Conservation (phyloP, 1,140 invertebrate species). For the Phenacoccus solenopsis region DNA sequence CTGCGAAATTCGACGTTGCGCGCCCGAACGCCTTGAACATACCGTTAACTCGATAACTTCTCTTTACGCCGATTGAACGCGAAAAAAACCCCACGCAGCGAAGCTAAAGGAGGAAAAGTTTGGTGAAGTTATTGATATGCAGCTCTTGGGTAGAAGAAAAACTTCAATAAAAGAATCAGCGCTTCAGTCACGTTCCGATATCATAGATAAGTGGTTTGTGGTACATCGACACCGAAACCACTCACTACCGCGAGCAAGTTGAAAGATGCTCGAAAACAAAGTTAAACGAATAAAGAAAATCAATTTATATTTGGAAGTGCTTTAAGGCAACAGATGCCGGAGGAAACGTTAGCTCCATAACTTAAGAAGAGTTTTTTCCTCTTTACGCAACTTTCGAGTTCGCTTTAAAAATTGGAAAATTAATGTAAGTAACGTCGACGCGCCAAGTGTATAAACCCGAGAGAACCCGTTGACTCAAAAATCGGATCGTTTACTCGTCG, state of each 20-base stretch:
- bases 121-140: not conserved
- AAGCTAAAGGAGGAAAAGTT: not conserved
- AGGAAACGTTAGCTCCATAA: not conserved
- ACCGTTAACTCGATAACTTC: not conserved
- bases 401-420: not conserved
- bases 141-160: not conserved
- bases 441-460: not conserved
- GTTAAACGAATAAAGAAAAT: slow-evolving; percentile 3
- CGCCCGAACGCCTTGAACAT: too few relatives aligned
- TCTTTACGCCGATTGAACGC: not conserved
- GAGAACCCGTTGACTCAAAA: not conserved
- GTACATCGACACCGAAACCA: not conserved
- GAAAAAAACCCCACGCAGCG: not conserved
- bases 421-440: not conserved
- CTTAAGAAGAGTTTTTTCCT: not conserved
- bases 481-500: not conserved
- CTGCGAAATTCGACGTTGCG: too few relatives aligned
- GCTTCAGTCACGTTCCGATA: slow-evolving; percentile 1
- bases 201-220: slow-evolving; percentile 1
- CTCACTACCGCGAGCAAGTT: not conserved
- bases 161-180: not conserved
- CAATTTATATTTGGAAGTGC: slow-evolving; percentile 2
- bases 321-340: not conserved
- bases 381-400: not conserved
- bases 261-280: not conserved